These are phyloP conservation scores for Lutjanus campechanus DNA, from an alignment of 2,797 vertebrate species.

Conservation along the genomic window DNA sequence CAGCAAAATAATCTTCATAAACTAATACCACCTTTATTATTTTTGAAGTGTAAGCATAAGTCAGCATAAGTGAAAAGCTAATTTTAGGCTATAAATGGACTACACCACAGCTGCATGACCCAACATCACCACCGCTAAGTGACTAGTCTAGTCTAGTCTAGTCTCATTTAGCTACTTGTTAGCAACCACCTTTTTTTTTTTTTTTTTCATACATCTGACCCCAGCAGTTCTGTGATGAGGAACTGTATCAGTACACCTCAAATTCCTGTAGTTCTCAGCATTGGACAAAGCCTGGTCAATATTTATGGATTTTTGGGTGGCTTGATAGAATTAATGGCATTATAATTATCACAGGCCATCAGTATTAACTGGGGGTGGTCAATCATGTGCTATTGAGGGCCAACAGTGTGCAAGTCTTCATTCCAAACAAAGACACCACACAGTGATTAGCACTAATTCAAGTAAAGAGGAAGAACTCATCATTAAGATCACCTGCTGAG, in stretches of 20 bases:
- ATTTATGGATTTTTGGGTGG: neutral
- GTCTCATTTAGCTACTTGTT: too few species aligned
- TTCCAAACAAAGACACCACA: conserved; percentile 20
- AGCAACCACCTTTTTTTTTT: too few species aligned
- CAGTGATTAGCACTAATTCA: neutral
- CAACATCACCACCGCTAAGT: too few species aligned
- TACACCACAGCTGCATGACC: too few species aligned
- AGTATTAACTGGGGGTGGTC: neutral
- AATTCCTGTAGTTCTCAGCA: neutral
- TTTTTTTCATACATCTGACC: neutral
- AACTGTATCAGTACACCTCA: neutral
- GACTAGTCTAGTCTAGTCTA: too few species aligned
- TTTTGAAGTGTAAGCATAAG: too few species aligned
- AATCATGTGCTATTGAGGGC: neutral
- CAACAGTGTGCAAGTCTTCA: conserved; percentile 6
- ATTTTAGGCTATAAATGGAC: too few species aligned
- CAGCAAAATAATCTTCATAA: too few species aligned
- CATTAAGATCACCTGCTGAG: conserved; percentile 17
- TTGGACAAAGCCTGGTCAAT: neutral
- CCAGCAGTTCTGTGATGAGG: neutral
- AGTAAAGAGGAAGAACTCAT: neutral
- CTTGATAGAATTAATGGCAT: neutral
- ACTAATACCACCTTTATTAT: too few species aligned
- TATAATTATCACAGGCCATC: neutral
- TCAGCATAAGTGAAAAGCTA: too few species aligned